Evolutionary conservation across 2,888 invertebrate species (phyloP).

Genomic region (Ephialtes manifestator): DNA sequence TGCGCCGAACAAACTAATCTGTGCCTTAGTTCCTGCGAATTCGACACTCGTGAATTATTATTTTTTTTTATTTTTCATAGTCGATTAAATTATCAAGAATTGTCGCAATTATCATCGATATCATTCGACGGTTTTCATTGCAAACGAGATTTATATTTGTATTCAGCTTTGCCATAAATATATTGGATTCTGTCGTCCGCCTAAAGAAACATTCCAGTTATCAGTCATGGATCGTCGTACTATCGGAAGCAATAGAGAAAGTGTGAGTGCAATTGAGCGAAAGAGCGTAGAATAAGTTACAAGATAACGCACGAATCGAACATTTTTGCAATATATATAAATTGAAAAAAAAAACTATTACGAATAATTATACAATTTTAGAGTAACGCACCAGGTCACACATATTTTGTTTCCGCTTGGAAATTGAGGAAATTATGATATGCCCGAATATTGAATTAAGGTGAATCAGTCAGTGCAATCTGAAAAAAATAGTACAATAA

Average conservation of each 20-base stretch:
- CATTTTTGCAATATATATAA: constrained; percentile 16
- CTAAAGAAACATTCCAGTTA: constrained; percentile 58
- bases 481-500: background rate
- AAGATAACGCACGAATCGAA: constrained; percentile 34
- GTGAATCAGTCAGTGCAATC: background rate
- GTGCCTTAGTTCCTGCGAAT: constrained; percentile 64
- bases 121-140: constrained; percentile 23
- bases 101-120: constrained; percentile 17
- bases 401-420: constrained; percentile 35
- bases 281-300: constrained; percentile 15
- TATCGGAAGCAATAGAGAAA: constrained; percentile 60
- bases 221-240: constrained; percentile 40
- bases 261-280: constrained; percentile 62
- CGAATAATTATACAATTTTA: constrained; percentile 26
- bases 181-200: constrained; percentile 44
- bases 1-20: constrained; percentile 53
- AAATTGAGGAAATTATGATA: background rate
- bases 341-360: background rate
- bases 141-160: constrained; percentile 46
- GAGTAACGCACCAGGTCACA: constrained; percentile 47
- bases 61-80: constrained; percentile 8
- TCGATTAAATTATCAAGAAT: constrained; percentile 18
- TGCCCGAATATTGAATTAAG: constrained; percentile 5
- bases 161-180: constrained; percentile 63
- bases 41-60: constrained; percentile 25